Conservation (phyloP, 2,888 invertebrate genomes). For the Eupeodes latifasciatus region DNA sequence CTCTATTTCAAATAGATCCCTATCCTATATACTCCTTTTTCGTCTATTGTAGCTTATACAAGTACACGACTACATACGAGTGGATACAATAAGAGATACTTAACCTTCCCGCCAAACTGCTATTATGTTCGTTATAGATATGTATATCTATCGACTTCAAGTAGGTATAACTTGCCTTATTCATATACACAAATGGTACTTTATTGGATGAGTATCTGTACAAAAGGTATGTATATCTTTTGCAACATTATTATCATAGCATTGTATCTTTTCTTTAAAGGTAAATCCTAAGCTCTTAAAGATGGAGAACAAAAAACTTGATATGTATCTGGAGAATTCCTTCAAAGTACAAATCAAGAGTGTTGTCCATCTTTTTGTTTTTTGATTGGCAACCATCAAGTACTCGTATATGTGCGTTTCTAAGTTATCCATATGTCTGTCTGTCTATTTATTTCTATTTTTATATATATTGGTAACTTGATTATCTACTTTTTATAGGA, state of each 20-base stretch:
- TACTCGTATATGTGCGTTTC: slow-evolving; percentile 4
- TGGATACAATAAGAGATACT: not conserved
- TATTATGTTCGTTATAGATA: slow-evolving; percentile 52
- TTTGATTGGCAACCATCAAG: slow-evolving; percentile 39
- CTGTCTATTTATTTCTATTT: slow-evolving; percentile 26
- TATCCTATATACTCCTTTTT: slow-evolving; percentile 53
- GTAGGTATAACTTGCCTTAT: slow-evolving; percentile 35
- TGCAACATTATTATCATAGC: slow-evolving; percentile 46
- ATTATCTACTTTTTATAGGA: slow-evolving; percentile 29
- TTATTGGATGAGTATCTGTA: slow-evolving; percentile 55
- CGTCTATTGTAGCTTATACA: not conserved
- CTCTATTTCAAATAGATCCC: slow-evolving; percentile 48
- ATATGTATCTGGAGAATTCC: slow-evolving; percentile 1
- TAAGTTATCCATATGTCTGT: slow-evolving; percentile 22
- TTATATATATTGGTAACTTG: not conserved
- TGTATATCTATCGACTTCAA: slow-evolving; percentile 60
- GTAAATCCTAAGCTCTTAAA: not conserved
- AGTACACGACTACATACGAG: not conserved
- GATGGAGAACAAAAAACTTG: slow-evolving; percentile 41
- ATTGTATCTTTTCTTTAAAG: slow-evolving; percentile 33
- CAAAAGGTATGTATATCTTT: not conserved
- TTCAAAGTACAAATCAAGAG: slow-evolving; percentile 38
- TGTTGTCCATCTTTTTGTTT: slow-evolving; percentile 59
- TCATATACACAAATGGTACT: slow-evolving; percentile 61
- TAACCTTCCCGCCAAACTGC: slow-evolving; percentile 1